phyloP scores from a whole-genome alignment of 2,797 vertebrate species.

The Tinamus major region DNA sequence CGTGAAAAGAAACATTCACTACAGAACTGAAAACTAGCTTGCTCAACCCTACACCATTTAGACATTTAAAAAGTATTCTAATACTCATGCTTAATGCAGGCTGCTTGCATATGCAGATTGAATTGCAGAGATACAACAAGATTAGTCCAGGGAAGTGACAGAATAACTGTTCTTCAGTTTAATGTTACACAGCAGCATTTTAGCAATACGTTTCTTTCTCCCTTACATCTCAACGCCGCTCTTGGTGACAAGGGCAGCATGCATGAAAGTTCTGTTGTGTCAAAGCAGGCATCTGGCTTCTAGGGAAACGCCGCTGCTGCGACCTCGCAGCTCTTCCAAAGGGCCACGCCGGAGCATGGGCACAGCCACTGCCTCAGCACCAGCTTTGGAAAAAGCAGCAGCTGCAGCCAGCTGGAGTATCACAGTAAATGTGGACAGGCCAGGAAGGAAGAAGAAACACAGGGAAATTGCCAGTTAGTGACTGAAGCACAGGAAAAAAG shows the following conservation, averaged over 20 bases:
- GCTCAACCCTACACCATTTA: neutral
- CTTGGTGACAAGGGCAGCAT: neutral
- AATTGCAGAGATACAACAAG: neutral
- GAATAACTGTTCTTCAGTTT: neutral
- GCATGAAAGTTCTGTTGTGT: neutral
- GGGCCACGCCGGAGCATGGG: neutral
- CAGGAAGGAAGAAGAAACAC: neutral
- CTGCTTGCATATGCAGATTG: neutral
- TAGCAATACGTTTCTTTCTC: neutral
- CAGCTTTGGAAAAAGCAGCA: neutral
- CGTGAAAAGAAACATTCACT: neutral
- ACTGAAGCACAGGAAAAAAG: neutral
- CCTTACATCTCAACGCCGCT: neutral
- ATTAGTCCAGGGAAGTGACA: too few relatives aligned
- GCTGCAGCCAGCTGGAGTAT: neutral
- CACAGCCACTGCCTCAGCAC: neutral
- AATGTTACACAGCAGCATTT: neutral
- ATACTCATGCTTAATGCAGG: neutral
- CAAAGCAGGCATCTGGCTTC: neutral
- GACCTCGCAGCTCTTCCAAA: neutral
- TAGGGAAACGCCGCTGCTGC: neutral
- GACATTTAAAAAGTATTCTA: neutral
- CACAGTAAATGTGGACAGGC: neutral
- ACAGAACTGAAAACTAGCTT: neutral
- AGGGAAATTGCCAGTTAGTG: neutral